phyloP scores from a whole-genome alignment of 2,888 invertebrate species.

The Brachypalpus laphriformis region DNA sequence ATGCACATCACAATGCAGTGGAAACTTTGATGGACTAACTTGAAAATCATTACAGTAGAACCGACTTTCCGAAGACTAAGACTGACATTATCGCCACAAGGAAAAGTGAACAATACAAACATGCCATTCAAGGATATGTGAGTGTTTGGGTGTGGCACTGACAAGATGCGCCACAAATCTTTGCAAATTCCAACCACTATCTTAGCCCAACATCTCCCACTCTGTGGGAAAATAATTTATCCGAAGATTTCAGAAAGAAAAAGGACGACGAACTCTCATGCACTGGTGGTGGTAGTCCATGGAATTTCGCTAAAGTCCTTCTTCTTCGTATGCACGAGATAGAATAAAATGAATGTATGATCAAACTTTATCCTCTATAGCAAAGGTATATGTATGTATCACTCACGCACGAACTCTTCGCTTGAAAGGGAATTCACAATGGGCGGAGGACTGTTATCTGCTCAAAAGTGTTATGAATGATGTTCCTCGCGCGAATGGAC shows the following conservation, averaged over 20 bases:
- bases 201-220: slow-evolving; percentile 24
- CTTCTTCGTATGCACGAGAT: slow-evolving; percentile 30
- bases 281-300: slow-evolving; percentile 18
- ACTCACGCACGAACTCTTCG: slow-evolving; percentile 15
- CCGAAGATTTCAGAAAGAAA: slow-evolving; percentile 35
- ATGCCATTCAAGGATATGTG: slow-evolving; percentile 7
- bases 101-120: slow-evolving; percentile 51
- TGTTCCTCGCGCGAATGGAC: slow-evolving; percentile 40
- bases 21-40: slow-evolving; percentile 45
- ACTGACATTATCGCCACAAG: slow-evolving; percentile 36
- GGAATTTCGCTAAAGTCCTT: not conserved
- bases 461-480: slow-evolving; percentile 52
- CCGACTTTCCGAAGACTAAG: slow-evolving; percentile 2
- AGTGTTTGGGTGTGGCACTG: slow-evolving; percentile 28
- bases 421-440: not conserved
- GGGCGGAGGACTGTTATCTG: slow-evolving; percentile 11
- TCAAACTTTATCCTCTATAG: slow-evolving; percentile 47
- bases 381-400: not conserved
- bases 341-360: slow-evolving; percentile 64
- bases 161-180: slow-evolving; percentile 45
- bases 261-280: slow-evolving; percentile 37
- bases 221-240: slow-evolving; percentile 48
- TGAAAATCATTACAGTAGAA: slow-evolving; percentile 33
- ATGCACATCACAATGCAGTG: not conserved
- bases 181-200: slow-evolving; percentile 30